Base-by-base conservation (phyloP, 2,797 vertebrate species). In the Scarus forsteni region DNA sequence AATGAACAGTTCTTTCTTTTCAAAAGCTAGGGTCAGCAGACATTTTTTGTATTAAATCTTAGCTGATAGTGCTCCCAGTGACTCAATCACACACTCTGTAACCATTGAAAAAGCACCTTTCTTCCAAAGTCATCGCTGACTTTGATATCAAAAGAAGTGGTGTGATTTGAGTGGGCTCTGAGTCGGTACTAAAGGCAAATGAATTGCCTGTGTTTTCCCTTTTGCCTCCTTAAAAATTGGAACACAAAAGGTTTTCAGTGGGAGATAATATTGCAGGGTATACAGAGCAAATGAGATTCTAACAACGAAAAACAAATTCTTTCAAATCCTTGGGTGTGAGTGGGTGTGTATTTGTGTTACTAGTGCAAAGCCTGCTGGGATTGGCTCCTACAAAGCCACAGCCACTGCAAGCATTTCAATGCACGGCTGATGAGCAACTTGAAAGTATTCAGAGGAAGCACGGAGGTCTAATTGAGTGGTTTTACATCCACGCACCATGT, bases 351-450 rank as follows among this genome's bases (percentile, higher is more conserved):
- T 87, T 86, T 91, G 85, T 73, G 77, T 79, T 85, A 60, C 66
- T 27, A 89, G 85, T 44, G 70, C 67, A 85, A 85, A 74, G 80
- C 75, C 83, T 89, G 81, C 88, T 86, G 81, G 88, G 89, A 88
- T 58, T 54, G 67, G 53, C 66, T 82, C 74, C 69, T 66, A 73
- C 38, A 1, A 79, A 70, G 76, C 79, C 42, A 70, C 80, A 69
- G 75, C 59, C 19, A 5, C 58, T 59, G 52, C 36, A 10, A 71
- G 55, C 13, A 53, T 66, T 74, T 85, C 70, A 35, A 46, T 66
- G 73, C 6, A 0, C 38, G 12, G 27, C 68, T 66, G 84, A 82
- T 79, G 76, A 81, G 66, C 14, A 48, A 59, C 62, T 63, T 73
- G 60, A 63, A 81, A 73, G 65, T 72, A 44, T 14, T 56, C 9